Evolutionary conservation across 2,888 invertebrate genomes (phyloP), one percentile per base, ranked within the genome.

Genomic region (Brachypalpus laphriformis): DNA sequence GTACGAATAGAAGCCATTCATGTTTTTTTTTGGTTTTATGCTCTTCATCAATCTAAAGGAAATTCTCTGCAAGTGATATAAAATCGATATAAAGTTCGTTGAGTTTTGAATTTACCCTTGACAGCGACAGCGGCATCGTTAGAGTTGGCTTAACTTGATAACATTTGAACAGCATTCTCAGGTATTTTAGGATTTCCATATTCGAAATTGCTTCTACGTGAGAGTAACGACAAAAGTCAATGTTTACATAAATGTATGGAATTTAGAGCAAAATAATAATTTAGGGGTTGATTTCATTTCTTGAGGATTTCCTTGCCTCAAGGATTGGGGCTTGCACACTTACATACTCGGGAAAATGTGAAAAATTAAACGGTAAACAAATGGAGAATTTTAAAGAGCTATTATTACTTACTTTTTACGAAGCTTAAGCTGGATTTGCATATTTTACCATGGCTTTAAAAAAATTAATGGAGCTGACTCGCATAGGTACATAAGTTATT

Each of bases 1-100:
- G n/a, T n/a, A n/a, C n/a, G n/a, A n/a, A n/a, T n/a, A n/a, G n/a
- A 51, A 25, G 9, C 8, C 72, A 22, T 56, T 31, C 31, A 11
- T 16, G 18, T 20, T 28, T 4, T 16, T 14, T 28, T 8, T 22
- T 7, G 18, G 28, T 42, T 70, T 28, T 18, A 9, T 40, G 16
- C 22, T 28, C 16, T 14, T 20, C 16, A 61, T 63, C 40, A 63
- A 54, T 63, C 28, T 63, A 22, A 47, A 9, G 14, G 14, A 42
- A 22, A 28, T 16, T 9, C 7, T 34, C 31, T 54, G 74, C 54
- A 56, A 45, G 18, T 56, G 63, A 74, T 25, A 74, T 54, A 56
- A 63, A 74, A 74, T 74, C 74, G 74, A 74, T 74, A 56, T 22
- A 4, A 25, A 34, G 16, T 28, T 42, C 18, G 11, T 25, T 20